phyloP scores from a whole-genome alignment of 2,797 vertebrate genomes.

The Microhierax caerulescens region DNA sequence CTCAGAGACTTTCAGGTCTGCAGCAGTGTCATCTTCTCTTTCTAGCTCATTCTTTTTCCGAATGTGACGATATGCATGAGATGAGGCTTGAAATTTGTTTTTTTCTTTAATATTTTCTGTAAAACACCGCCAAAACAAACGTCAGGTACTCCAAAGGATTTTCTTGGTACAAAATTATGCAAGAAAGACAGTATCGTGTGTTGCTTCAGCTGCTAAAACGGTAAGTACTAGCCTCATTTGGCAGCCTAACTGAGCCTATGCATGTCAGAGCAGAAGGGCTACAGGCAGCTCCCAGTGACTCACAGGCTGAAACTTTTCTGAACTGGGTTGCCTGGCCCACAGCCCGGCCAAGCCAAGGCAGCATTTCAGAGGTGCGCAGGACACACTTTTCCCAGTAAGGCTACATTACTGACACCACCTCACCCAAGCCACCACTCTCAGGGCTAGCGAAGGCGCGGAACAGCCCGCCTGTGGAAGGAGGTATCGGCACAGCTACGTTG shows the following conservation, averaged over 20 bases:
- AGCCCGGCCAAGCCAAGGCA: background rate
- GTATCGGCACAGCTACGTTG: background rate
- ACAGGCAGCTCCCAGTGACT: background rate
- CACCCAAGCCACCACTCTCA: background rate
- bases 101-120: conserved; percentile 82
- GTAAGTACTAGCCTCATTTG: background rate
- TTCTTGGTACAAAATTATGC: background rate
- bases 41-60: conserved; percentile 18
- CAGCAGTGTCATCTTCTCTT: conserved; percentile 8
- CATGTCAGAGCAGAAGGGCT: background rate
- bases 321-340: background rate
- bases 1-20: conserved; percentile 21
- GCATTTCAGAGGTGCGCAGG: background rate
- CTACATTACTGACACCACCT: background rate
- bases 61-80: background rate
- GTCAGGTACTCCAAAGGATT: background rate
- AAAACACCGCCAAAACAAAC: background rate
- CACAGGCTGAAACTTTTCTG: background rate
- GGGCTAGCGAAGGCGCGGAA: background rate
- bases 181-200: fast-evolving
- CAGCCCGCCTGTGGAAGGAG: background rate
- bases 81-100: conserved; percentile 45
- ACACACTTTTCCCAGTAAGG: background rate
- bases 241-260: background rate
- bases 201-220: background rate